Evolutionary conservation across 30 jellyfish, hydroid and myxozoan species (phyloP).

Genomic region (Sanderia malayensis): DNA sequence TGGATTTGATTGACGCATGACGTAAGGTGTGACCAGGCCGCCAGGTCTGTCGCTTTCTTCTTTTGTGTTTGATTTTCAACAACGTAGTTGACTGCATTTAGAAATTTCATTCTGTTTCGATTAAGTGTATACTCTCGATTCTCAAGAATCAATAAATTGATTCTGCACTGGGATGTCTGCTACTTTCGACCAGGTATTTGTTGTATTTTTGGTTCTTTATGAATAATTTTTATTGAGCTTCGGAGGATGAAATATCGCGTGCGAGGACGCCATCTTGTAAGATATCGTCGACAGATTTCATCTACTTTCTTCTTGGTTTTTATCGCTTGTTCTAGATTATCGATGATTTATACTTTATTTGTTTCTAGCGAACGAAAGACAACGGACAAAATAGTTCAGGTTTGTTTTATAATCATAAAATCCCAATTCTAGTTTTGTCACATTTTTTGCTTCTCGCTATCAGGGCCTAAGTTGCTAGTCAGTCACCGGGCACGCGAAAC

Average conservation of each 20-base stretch:
- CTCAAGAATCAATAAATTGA: conserved; percentile 9
- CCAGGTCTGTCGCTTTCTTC: conserved; percentile 5
- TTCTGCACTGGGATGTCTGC: conserved; percentile 83
- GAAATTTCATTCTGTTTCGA: not conserved
- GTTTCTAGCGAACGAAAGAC: conserved; percentile 51
- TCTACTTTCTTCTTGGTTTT: too few relatives aligned
- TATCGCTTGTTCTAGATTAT: too few relatives aligned
- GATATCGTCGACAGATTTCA: too few relatives aligned
- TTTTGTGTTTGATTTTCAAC: conserved; percentile 1
- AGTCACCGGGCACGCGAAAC: too few relatives aligned
- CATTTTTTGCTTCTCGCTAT: too few relatives aligned
- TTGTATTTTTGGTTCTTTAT: not conserved
- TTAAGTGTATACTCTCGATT: not conserved
- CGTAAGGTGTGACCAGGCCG: conserved; percentile 55
- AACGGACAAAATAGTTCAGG: conserved; percentile 55
- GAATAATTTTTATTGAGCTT: not conserved
- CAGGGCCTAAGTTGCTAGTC: too few relatives aligned
- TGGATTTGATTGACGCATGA: conserved; percentile 58
- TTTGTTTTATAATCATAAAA: too few relatives aligned
- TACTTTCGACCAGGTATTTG: conserved; percentile 79
- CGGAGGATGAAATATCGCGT: not conserved
- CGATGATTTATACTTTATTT: too few relatives aligned
- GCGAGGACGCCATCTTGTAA: conserved; percentile 35
- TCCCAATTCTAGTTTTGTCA: too few relatives aligned
- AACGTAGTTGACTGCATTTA: not conserved